Percentiles rank a stretch among this genome's conserved stretches.
Evolutionary conservation across 2,113 vertebrate species (phyloP).

Genomic region (Podilymbus podiceps): DNA sequence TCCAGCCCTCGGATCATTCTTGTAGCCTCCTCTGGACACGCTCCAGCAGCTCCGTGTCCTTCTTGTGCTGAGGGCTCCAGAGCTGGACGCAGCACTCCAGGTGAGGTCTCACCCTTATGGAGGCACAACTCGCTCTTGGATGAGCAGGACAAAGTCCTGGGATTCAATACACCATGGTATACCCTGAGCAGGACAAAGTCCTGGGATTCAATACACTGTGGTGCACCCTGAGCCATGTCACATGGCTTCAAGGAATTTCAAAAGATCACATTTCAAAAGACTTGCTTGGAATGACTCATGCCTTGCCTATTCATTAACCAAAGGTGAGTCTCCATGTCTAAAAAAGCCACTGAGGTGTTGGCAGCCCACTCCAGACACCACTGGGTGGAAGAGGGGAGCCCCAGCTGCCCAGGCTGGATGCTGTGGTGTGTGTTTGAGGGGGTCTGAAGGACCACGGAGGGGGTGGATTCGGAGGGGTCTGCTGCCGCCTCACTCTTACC

Average conservation of each 20-base stretch:
- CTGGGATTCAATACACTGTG: neutral
- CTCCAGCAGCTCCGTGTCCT: too few species aligned
- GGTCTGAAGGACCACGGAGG: neutral
- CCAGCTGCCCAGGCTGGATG: neutral
- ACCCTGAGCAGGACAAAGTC: neutral
- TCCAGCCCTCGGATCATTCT: too few species aligned
- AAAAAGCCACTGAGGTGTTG: neutral
- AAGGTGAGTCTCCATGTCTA: accelerated
- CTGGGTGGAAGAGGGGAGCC: neutral
- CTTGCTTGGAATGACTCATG: neutral
- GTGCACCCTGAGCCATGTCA: neutral
- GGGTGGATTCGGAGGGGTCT: neutral
- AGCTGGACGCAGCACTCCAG: too few species aligned
- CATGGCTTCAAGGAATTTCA: neutral
- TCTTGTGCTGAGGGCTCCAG: too few species aligned
- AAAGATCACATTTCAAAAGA: neutral
- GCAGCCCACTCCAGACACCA: neutral
- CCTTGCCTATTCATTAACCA: neutral
- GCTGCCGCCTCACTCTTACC: neutral
- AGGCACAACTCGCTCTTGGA: accelerated
- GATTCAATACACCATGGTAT: neutral
- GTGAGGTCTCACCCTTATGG: neutral
- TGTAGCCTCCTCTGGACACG: too few species aligned
- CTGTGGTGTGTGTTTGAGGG: accelerated
- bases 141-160: neutral